These are phyloP conservation scores for Hyposoter didymator DNA, from an alignment of 2,888 invertebrate species.

Conservation along the genomic window DNA sequence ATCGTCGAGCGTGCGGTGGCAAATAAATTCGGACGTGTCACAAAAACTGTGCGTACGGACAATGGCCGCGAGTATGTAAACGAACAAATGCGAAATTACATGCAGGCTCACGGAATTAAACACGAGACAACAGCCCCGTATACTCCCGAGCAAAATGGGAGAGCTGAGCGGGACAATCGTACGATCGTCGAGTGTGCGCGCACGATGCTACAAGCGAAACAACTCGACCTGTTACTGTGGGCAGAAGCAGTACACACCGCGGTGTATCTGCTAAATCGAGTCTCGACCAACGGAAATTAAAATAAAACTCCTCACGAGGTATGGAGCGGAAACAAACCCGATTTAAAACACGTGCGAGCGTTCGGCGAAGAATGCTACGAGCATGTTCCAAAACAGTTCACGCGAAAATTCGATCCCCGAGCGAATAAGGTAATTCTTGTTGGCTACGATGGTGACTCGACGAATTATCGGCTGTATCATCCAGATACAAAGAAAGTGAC, in stretches of 20 bases:
- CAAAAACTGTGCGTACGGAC: slow-evolving; percentile 35
- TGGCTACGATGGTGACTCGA: slow-evolving; percentile 49
- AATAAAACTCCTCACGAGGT: slow-evolving; percentile 45
- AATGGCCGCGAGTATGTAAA: slow-evolving; percentile 49
- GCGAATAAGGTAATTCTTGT: slow-evolving; percentile 68
- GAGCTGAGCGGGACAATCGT: not conserved
- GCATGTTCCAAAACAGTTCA: slow-evolving; percentile 65
- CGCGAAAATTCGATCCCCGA: slow-evolving; percentile 69
- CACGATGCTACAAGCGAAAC: slow-evolving; percentile 64
- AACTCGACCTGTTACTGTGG: slow-evolving; percentile 38
- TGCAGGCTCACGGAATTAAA: slow-evolving; percentile 55
- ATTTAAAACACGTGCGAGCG: slow-evolving; percentile 61
- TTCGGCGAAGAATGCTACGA: slow-evolving; percentile 67
- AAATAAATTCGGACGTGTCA: slow-evolving; percentile 34
- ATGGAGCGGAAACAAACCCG: slow-evolving; percentile 63
- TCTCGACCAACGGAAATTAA: not conserved
- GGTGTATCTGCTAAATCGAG: slow-evolving; percentile 48
- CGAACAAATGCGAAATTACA: slow-evolving; percentile 8
- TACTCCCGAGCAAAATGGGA: not conserved
- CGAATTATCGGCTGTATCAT: slow-evolving; percentile 59
- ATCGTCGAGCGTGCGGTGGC: not conserved
- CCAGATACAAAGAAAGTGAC: slow-evolving; percentile 12
- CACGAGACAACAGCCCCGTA: not conserved
- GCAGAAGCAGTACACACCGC: slow-evolving; percentile 53
- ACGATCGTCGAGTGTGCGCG: slow-evolving; percentile 51